Base-by-base conservation (phyloP, 2,113 vertebrate species). In the Barnardius zonarius region DNA sequence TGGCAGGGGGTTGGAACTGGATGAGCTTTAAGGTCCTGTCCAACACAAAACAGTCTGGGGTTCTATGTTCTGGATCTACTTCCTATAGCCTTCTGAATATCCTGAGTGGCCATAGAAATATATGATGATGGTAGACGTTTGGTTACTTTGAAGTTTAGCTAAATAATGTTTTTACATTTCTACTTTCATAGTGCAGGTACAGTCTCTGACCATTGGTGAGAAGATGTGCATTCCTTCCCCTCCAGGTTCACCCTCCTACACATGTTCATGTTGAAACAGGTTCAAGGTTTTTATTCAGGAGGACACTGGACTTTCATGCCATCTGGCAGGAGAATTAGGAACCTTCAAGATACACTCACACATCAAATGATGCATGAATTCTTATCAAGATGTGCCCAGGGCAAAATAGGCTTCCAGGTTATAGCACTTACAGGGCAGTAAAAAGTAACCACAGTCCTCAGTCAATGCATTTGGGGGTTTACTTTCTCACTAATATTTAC, bases 401-500 rank as follows among this genome's bases (percentile, higher is more conserved):
- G 95, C 48, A 89, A 68, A 86, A 67, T 6, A 17, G 24, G 24
- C 55, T 93, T 91, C 43, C 69, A 94, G 87, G 68, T 89, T 73
- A 74, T 11, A 49, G 89, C 83, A 22, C 39, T 86, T 54, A 20
- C 7, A 68, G 72, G 54, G 73, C 64, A 91, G 41, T 24, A 41
- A 52, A 70, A 77, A 54, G 37, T 22, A 62, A 77, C 54, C 23
- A 10, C 16, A 28, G 12, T 28, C 17, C 67, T 73, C 24, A 33
- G 44, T 20, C 49, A 25, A 13, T 2, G 3, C 6, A 3, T 59
- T 59, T 0, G 1, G 11, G 25, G 23, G 3, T 24, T 88, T 44
- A 6, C 20, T 68, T 81, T 84, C 37, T 63, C 31, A 6, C 23
- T 44, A 20, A 0, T 49, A 49, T 49, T 74, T 49, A 5, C 22